These are phyloP conservation scores for Acrobasis consociella DNA, from an alignment of 2,888 invertebrate genomes.

Conservation along the genomic window DNA sequence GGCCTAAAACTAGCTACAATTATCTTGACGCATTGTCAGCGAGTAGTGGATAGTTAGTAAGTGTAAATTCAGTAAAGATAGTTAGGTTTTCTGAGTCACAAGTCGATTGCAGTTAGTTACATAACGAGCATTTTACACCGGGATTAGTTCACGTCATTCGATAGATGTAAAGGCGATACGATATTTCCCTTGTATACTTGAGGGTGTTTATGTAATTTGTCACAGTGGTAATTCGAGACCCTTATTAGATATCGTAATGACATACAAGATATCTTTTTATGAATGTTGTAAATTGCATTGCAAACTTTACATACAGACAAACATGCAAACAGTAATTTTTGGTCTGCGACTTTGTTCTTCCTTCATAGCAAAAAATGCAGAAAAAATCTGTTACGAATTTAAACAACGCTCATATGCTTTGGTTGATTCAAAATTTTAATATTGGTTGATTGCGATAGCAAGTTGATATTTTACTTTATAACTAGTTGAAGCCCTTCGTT, in stretches of 20 bases:
- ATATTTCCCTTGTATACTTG: slow-evolving; percentile 10
- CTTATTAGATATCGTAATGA: not conserved
- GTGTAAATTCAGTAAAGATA: not conserved
- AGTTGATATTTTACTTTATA: too few relatives aligned
- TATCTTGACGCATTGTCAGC: not conserved
- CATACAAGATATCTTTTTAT: not conserved
- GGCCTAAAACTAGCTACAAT: not conserved
- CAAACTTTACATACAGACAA: too few relatives aligned
- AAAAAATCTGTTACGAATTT: too few relatives aligned
- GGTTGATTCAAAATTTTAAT: too few relatives aligned
- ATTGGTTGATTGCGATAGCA: too few relatives aligned
- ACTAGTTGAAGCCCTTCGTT: too few relatives aligned
- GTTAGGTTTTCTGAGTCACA: not conserved
- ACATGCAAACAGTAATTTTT: too few relatives aligned
- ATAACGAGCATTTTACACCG: slow-evolving; percentile 4
- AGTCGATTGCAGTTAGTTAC: slow-evolving; percentile 3
- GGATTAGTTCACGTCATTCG: slow-evolving; percentile 10
- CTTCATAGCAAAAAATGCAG: too few relatives aligned
- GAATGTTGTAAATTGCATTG: too few relatives aligned
- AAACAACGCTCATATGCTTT: too few relatives aligned
- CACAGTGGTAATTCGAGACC: not conserved
- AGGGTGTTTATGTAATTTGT: not conserved
- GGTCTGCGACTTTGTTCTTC: too few relatives aligned
- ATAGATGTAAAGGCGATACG: slow-evolving; percentile 7
- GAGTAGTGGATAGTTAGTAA: not conserved